These are phyloP conservation scores for Drosophila parthenogenetica DNA, from an alignment of 2,888 invertebrate species.

Conservation along the genomic window DNA sequence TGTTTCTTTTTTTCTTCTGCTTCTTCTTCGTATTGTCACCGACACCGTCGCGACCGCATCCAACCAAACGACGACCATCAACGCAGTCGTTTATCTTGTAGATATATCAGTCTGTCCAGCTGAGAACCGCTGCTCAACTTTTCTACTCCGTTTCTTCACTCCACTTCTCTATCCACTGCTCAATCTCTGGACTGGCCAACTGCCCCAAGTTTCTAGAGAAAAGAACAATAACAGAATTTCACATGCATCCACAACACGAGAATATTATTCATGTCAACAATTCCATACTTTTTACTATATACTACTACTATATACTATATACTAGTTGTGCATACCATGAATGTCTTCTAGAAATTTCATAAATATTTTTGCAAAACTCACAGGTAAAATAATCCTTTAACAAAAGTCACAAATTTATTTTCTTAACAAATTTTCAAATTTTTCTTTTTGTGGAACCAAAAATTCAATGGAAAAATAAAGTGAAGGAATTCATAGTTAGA, in stretches of 20 bases:
- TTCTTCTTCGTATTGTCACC: constrained; percentile 33
- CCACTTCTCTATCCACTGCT: constrained; percentile 1
- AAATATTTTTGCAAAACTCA: constrained; percentile 5
- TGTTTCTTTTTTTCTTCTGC: constrained; percentile 8
- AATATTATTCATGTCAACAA: constrained; percentile 3
- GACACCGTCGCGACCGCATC: constrained; percentile 32
- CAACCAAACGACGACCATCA: constrained; percentile 49
- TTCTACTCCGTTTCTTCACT: constrained; percentile 4
- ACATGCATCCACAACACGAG: constrained; percentile 33
- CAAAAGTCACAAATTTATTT: no score
- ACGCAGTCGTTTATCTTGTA: constrained; percentile 64
- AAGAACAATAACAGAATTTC: constrained; percentile 51
- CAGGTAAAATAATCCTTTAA: no score
- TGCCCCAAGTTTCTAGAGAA: constrained; percentile 46
- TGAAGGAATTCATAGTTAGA: no score
- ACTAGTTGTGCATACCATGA: not conserved
- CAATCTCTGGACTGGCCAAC: constrained; percentile 11
- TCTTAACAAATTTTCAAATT: no score
- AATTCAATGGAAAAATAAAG: no score
- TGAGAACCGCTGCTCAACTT: constrained; percentile 40
- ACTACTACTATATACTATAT: no score
- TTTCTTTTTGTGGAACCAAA: no score
- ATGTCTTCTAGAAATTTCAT: not conserved
- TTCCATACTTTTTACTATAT: not conserved
- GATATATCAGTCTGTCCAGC: constrained; percentile 61